These are phyloP conservation scores for Pammene aurita DNA, from an alignment of 2,888 invertebrate species.

Conservation along the genomic window DNA sequence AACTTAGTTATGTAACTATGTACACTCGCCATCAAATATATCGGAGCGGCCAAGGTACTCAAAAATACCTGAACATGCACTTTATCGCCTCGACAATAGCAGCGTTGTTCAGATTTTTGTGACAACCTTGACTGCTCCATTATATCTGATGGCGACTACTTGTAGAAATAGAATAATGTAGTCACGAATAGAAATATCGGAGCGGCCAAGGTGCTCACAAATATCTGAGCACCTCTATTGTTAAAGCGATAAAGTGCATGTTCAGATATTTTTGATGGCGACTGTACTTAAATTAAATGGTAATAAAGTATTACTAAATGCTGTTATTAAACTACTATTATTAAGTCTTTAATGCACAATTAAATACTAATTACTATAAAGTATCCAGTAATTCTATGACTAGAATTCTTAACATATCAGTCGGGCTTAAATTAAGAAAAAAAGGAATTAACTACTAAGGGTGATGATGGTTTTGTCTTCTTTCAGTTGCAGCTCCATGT, in stretches of 20 bases:
- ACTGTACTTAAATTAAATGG: slow-evolving; percentile 12
- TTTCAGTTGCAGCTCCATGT: slow-evolving; percentile 61
- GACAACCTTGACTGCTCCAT: too few species aligned
- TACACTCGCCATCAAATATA: too few species aligned
- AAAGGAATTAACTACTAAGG: slow-evolving; percentile 30
- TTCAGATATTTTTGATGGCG: too few species aligned
- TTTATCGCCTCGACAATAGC: too few species aligned
- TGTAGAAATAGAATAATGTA: not conserved
- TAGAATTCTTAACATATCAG: slow-evolving; percentile 37
- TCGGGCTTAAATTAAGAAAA: slow-evolving; percentile 26
- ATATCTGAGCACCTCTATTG: too few species aligned
- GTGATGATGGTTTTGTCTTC: slow-evolving; percentile 43
- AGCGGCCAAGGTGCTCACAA: too few species aligned
- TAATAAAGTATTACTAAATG: slow-evolving; percentile 3
- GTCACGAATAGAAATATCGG: too few species aligned
- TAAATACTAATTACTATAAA: slow-evolving; percentile 18
- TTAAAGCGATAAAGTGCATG: too few species aligned
- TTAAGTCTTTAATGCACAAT: slow-evolving; percentile 8
- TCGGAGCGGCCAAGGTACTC: too few species aligned
- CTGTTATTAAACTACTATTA: not conserved
- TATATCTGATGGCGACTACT: too few species aligned
- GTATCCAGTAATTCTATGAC: slow-evolving; percentile 30
- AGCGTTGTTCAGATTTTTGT: too few species aligned
- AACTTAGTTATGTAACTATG: not conserved
- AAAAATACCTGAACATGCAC: too few species aligned